phyloP scores from a whole-genome alignment of 2,113 vertebrate species.

The Tupaia chinensis region DNA sequence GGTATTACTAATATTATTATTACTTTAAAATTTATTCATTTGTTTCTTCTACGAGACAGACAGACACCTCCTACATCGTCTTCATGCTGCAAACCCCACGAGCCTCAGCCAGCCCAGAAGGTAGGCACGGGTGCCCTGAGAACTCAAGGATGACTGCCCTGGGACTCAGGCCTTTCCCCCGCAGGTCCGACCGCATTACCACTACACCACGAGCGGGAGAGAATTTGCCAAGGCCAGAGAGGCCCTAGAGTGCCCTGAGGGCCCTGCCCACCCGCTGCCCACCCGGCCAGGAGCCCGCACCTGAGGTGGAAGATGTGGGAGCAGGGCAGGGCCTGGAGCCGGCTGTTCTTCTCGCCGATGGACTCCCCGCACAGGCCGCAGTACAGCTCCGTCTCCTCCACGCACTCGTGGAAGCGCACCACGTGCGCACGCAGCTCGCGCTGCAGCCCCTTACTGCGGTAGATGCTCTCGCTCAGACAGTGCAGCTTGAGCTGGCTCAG shows the following conservation, averaged over 20 bases:
- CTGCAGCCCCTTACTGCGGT: slow-evolving; percentile 92
- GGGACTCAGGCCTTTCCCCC: too few species aligned
- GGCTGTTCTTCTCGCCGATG: slow-evolving; percentile 97
- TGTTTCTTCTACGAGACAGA: too few species aligned
- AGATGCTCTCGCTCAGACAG: slow-evolving; percentile 94
- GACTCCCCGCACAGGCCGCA: slow-evolving; percentile 99
- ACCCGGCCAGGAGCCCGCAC: slow-evolving; percentile 83
- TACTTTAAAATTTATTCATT: background rate
- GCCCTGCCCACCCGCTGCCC: background rate
- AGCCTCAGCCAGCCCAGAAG: too few species aligned
- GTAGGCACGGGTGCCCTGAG: too few species aligned
- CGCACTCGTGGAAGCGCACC: slow-evolving; percentile 98
- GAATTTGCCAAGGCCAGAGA: background rate
- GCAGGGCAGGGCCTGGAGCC: slow-evolving; percentile 98
- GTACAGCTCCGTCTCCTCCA: slow-evolving; percentile 98
- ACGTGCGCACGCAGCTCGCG: slow-evolving; percentile 94
- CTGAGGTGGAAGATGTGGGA: slow-evolving; percentile 98
- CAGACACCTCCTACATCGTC: too few species aligned
- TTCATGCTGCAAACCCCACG: too few species aligned
- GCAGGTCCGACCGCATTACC: too few species aligned
- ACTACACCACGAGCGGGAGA: too few species aligned
- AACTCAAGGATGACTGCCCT: too few species aligned
- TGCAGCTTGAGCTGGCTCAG: slow-evolving; percentile 94
- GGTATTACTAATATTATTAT: too few species aligned
- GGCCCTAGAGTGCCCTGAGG: background rate